Evolutionary conservation across 2,113 vertebrate species (phyloP), one percentile per base, ranked within the genome.

Genomic region (Platysteira castanea): DNA sequence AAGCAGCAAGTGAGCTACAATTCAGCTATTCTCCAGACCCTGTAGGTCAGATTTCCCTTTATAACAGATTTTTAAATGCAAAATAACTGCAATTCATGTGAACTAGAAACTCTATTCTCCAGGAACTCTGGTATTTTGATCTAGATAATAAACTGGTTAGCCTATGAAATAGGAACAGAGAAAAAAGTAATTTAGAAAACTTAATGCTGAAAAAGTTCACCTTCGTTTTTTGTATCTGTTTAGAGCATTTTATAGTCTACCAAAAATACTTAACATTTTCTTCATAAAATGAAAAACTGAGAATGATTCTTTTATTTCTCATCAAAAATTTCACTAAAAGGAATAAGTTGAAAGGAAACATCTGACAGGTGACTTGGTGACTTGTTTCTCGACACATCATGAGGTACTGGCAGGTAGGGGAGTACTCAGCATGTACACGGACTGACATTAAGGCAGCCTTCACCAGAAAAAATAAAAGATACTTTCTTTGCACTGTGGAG

Each of bases 401-500:
- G 33, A 47, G 27, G 6, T 79, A 69, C 14, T 83, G 63, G 60
- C 52, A 63, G 20, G n/a, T 46, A 56, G 37, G 5, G 42, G 20
- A 81, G 28, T 17, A 26, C 15, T 70, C 1, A 0, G 5, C 4
- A 6, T 50, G 47, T 44, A 59, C 65, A n/a, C 0, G 0, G 50
- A 14, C 46, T 74, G 49, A 64, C 37, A 63, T 22, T 74, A 68
- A 90, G 37, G 13, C 35, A 71, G 42, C 3, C 17, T 53, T 90
- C 41, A 50, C 56, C 19, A 44, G 14, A 23, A 70, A 57, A 39
- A 23, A 49, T 1, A 6, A 33, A 26, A 23, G 12, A 71, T 31
- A 64, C 17, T 80, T 60, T 17, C 21, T 50, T 52, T 71, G 44
- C 9, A 27, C 53, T 47, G 8, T 84, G 16, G 10, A 22, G 19